Conservation (phyloP, 1,140 invertebrate species). For the Musca vetustissima region DNA sequence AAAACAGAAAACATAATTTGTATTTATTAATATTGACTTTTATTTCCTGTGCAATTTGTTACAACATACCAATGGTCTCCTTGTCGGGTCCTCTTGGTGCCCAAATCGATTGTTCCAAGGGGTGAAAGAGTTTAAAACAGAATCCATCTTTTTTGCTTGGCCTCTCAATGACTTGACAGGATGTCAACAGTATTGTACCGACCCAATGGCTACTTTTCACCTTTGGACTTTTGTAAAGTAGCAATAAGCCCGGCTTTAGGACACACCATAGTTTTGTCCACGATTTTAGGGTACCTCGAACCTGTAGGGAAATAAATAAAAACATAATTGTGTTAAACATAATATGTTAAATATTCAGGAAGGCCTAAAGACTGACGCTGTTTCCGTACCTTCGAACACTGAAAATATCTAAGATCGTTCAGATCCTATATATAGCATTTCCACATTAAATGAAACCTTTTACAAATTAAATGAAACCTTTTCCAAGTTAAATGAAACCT, state of each 20-base stretch:
- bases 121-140: slow-evolving; percentile 96
- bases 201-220: slow-evolving; percentile 94
- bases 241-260: slow-evolving; percentile 85
- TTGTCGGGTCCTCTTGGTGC: slow-evolving; percentile 90
- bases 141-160: slow-evolving; percentile 97
- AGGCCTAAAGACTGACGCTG: no score
- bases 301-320: slow-evolving; percentile 52
- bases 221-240: slow-evolving; percentile 91
- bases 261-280: slow-evolving; percentile 97
- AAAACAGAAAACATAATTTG: slow-evolving; percentile 16
- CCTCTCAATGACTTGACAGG: slow-evolving; percentile 90
- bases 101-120: slow-evolving; percentile 93
- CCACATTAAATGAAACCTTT: no score
- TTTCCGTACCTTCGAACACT: no score
- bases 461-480: no score
- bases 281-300: slow-evolving; percentile 88
- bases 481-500: no score
- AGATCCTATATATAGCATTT: no score
- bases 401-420: no score
- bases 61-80: slow-evolving; percentile 72
- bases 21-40: not conserved
- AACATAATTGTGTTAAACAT: not conserved
- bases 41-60: not conserved
- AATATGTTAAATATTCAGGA: no score
- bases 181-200: slow-evolving; percentile 87